A percentile compares a stretch with the other conserved stretches of the same genome.
Conservation (phyloP, 2,888 invertebrate genomes). For the Tridacna gigas region DNA sequence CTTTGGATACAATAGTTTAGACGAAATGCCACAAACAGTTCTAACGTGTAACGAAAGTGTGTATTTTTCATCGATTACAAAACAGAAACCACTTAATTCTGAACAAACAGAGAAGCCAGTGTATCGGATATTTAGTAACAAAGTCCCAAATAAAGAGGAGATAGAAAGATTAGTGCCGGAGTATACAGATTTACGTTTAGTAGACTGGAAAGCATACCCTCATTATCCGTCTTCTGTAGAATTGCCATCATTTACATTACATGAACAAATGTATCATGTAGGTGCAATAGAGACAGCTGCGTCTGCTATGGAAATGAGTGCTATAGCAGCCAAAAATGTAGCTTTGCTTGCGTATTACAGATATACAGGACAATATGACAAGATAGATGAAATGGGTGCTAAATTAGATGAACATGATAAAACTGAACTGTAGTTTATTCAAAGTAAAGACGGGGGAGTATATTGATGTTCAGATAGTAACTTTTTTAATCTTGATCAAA, state of each 20-base stretch:
- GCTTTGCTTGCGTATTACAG: conserved; percentile 87
- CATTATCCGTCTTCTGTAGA: conserved; percentile 78
- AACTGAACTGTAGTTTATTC: conserved; percentile 57
- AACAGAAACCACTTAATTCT: conserved; percentile 78
- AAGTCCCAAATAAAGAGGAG: conserved; percentile 84
- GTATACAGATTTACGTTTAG: conserved; percentile 71
- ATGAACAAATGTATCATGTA: conserved; percentile 87
- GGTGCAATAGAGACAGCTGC: conserved; percentile 89
- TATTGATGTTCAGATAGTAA: no score
- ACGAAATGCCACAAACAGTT: conserved; percentile 83
- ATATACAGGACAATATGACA: conserved; percentile 77
- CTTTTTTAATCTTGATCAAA: not conserved
- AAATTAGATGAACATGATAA: conserved; percentile 35
- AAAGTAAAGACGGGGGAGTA: not conserved
- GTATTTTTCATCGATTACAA: conserved; percentile 86
- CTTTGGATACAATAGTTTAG: conserved; percentile 84
- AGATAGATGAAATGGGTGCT: conserved; percentile 74
- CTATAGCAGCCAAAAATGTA: conserved; percentile 88
- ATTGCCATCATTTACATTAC: conserved; percentile 86
- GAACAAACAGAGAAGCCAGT: conserved; percentile 77
- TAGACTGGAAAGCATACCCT: conserved; percentile 82
- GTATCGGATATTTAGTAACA: conserved; percentile 88
- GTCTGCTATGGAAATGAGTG: conserved; percentile 90
- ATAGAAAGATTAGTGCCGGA: conserved; percentile 86
- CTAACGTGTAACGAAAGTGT: conserved; percentile 86